phyloP scores from a whole-genome alignment of 1,140 invertebrate species.

The Calliphora vicina region DNA sequence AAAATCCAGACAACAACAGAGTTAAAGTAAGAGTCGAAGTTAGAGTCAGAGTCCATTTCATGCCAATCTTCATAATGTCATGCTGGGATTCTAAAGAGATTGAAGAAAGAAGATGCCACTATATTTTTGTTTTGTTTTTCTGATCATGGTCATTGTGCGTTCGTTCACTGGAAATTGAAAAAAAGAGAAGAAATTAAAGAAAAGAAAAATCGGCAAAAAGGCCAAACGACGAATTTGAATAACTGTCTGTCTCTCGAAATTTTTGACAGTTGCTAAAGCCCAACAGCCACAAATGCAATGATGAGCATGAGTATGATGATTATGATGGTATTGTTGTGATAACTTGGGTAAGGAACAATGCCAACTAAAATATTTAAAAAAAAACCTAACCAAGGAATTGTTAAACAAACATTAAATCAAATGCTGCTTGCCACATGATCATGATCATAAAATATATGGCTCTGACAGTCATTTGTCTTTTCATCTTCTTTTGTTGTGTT shows the following conservation, averaged over 20 bases:
- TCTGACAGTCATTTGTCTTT: not conserved
- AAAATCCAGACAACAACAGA: not conserved
- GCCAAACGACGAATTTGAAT: conserved; percentile 7
- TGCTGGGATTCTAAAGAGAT: not conserved
- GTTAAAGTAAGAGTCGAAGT: not conserved
- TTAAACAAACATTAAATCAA: not conserved
- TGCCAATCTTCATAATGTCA: conserved; percentile 28
- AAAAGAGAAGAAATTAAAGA: not conserved
- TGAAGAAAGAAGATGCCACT: not conserved
- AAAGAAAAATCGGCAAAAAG: not conserved
- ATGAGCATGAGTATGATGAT: not conserved
- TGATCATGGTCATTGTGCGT: not conserved
- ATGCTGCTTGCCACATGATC: not conserved
- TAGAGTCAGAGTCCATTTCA: conserved; percentile 26
- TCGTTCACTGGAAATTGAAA: not conserved
- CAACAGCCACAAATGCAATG: not conserved
- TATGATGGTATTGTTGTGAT: not conserved
- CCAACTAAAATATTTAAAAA: not conserved
- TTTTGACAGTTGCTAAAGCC: not conserved
- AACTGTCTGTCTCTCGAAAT: not conserved
- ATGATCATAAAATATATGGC: not conserved
- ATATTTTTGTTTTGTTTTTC: not conserved
- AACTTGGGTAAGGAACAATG: not conserved
- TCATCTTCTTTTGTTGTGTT: not conserved
- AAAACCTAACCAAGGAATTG: too few species aligned